A percentile compares a stretch with the other conserved stretches of the same genome.
Conservation (phyloP, 2,113 vertebrate species). For the Baryphthengus martii region DNA sequence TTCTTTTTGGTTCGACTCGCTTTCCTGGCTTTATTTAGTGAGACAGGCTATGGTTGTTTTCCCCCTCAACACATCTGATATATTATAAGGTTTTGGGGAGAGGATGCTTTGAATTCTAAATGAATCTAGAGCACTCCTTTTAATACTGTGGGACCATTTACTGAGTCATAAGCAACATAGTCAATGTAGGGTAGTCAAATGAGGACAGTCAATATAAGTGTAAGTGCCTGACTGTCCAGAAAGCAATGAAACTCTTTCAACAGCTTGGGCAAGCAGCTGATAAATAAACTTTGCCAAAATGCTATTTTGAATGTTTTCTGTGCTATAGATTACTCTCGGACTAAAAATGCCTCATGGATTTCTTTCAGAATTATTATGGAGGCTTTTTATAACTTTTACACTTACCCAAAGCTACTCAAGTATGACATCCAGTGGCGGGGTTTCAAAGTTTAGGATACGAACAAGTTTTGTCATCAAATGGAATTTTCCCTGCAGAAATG, state of each 20-base stretch:
- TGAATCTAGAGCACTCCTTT: background rate
- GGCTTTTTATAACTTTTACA: background rate
- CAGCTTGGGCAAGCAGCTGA: background rate
- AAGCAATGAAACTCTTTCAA: background rate
- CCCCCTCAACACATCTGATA: background rate
- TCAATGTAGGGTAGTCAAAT: background rate
- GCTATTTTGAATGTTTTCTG: background rate
- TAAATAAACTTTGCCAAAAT: conserved; percentile 7
- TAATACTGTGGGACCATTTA: background rate
- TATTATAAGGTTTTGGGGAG: background rate
- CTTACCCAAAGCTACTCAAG: conserved; percentile 29
- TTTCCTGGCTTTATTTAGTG: background rate
- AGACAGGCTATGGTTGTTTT: background rate
- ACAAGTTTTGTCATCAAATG: background rate
- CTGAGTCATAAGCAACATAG: background rate
- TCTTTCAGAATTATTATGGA: background rate
- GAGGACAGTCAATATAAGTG: background rate
- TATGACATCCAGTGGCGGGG: conserved; percentile 46
- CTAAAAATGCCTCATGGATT: background rate
- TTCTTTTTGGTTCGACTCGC: background rate
- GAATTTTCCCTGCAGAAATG: conserved; percentile 4
- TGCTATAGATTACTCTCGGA: background rate
- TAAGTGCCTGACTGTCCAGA: background rate
- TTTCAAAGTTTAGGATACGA: background rate
- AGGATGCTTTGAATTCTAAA: background rate